Base-by-base conservation (phyloP, 1,140 invertebrate genomes). In the Charaxes varanes region DNA sequence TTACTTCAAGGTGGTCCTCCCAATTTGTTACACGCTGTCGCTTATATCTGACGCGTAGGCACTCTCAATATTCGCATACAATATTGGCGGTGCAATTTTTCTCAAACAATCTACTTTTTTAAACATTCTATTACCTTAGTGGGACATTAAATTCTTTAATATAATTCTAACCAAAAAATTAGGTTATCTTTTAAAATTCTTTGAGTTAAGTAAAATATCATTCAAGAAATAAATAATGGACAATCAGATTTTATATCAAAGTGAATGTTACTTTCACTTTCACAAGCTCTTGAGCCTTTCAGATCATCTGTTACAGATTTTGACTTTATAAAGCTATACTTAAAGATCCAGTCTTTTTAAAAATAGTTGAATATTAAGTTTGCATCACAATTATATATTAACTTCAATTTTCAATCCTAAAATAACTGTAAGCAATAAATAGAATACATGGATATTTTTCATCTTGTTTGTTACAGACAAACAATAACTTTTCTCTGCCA, bases 261-360 rank as follows among this genome's bases (percentile, higher is more conserved):
- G 58, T 51, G 53, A 61, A 57, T 61, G 58, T 44, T 28, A 61
- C 58, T 61, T 61, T 61, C 54, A 62, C 51, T 41, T 21, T 10
- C 31, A 41, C 26, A 44, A 28, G 27, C 16, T 28, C 27, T 28
- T 14, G 27, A 14, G 14, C 13, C 16, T 15, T 5, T 2, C 14
- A 15, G n/a, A 15, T 6, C 16, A 14, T 28, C 7, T 7, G 15
- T 7, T 15, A 14, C 2, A 28, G 12, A 6, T 10, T 26, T 11
- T 26, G 6, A 6, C 10, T 12, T 26, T 26, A 12, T 12, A 26
- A 6, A n/a, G 22, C 22, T 12, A 10, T n/a, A n/a, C n/a, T n/a
- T n/a, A n/a, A n/a, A n/a, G n/a, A n/a, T n/a, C n/a, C n/a, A n/a
- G n/a, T n/a, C n/a, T n/a, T n/a, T n/a, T n/a, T n/a, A n/a, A n/a